Conservation (phyloP, 2,113 vertebrate species). For the Stegastes partitus region DNA sequence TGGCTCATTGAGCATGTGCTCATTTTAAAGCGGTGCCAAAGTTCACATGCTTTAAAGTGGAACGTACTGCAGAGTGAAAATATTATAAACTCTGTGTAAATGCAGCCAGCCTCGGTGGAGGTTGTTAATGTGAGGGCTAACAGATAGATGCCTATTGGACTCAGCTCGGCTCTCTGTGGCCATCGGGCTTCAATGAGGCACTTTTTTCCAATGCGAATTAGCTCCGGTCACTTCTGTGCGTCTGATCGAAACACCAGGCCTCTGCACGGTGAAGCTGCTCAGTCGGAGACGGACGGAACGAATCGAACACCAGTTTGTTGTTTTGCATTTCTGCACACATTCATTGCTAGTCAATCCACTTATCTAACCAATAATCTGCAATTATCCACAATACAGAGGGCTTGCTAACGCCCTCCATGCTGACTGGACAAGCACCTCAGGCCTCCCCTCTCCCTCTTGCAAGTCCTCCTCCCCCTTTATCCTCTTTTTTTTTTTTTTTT, state of each 20-base stretch:
- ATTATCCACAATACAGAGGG: conserved; percentile 58
- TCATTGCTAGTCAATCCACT: conserved; percentile 67
- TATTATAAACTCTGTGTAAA: conserved; percentile 35
- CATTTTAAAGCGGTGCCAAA: conserved; percentile 71
- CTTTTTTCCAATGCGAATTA: conserved; percentile 26
- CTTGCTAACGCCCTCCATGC: conserved; percentile 55
- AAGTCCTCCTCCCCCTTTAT: conserved; percentile 50
- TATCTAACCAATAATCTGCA: conserved; percentile 71
- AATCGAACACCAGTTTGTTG: conserved; percentile 24
- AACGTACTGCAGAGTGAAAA: conserved; percentile 51
- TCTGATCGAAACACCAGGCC: conserved; percentile 41
- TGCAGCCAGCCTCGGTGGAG: conserved; percentile 35
- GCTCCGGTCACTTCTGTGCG: conserved; percentile 34
- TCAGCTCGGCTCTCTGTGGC: conserved; percentile 25
- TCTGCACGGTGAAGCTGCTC: conserved; percentile 6
- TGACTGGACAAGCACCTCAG: conserved; percentile 63
- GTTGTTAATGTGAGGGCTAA: conserved; percentile 42
- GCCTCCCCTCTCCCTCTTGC: conserved; percentile 39
- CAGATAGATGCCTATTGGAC: conserved; percentile 48
- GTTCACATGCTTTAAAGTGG: conserved; percentile 74
- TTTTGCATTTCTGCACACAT: conserved; percentile 44
- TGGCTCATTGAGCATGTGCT: conserved; percentile 72
- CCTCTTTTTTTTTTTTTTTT: conserved; percentile 46
- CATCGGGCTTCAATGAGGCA: conserved; percentile 22
- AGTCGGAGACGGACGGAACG: not conserved